Base-by-base conservation (phyloP, 2,113 vertebrate species). In the Herpetotheres cachinnans region DNA sequence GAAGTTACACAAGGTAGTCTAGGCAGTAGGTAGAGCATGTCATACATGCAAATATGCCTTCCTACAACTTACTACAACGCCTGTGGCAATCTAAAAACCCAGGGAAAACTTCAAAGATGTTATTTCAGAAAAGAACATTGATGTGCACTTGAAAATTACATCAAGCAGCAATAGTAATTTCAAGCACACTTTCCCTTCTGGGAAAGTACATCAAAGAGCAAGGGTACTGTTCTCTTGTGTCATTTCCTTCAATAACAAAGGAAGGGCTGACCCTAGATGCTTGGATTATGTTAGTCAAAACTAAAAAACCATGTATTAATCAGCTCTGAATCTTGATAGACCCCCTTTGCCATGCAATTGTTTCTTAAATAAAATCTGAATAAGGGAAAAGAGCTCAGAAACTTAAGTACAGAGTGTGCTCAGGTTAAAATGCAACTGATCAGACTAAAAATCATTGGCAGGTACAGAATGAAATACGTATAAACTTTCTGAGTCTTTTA, bases 161-260 rank as follows among this genome's bases (percentile, higher is more conserved):
- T 38, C 40, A 82, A 67, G 18, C 55, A 81, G 30, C 9, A 84
- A 62, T 13, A 69, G 11, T 54, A 94, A 81, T 76, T 86, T 90
- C 29, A 93, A 93, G 40, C 13, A 72, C 1, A 36, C 5, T 86
- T 97, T 91, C 40, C 49, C 14, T 88, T 90, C 84, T 40, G 50
- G 95, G 40, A 95, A 97, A 92, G 29, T 11, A 38, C 44, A 47
- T 90, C 29, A 94, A 95, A 79, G 69, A 77, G 25, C 19, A 63
- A 24, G 32, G 38, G 4, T 44, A 72, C 46, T 11, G 17, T 71
- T 87, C 38, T 42, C 22, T 91, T 71, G 30, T 76, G 74, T 56
- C 10, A 90, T 90, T 97, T 94, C 52, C 55, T 84, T 95, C 52
- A 88, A 83, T 58, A 76, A 82, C 71, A 90, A 85, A 91, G 83